Conservation (phyloP, 2,113 vertebrate species). For the Clarias macrocephalus region DNA sequence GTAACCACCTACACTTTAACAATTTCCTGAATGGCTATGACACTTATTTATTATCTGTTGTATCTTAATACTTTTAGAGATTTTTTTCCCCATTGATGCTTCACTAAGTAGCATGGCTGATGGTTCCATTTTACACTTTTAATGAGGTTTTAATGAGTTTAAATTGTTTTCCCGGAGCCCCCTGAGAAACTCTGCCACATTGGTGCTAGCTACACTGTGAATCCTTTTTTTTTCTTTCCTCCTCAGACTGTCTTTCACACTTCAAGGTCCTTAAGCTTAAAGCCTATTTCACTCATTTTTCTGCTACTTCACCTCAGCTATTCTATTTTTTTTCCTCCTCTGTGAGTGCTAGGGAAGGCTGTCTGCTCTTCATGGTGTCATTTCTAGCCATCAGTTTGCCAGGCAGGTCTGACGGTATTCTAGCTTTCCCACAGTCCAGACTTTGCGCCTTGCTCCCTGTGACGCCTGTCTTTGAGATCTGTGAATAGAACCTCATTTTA, state of each 20-base stretch:
- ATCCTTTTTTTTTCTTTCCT: constrained; percentile 68
- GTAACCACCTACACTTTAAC: constrained; percentile 89
- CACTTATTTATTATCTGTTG: constrained; percentile 98
- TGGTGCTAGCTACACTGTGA: constrained; percentile 99
- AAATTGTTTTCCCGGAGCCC: constrained; percentile 77
- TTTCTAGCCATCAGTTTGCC: not conserved
- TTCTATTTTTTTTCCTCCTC: constrained; percentile 42
- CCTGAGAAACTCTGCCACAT: constrained; percentile 80
- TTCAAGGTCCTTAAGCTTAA: constrained; percentile 44
- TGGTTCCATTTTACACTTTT: constrained; percentile 64
- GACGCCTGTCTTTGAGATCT: constrained; percentile 8
- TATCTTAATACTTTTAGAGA: constrained; percentile 77
- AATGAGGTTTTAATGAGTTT: constrained; percentile 69
- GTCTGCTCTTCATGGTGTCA: constrained; percentile 12
- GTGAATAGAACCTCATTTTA: constrained; percentile 12
- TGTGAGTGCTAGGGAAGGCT: not conserved
- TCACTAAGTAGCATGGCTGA: constrained; percentile 67
- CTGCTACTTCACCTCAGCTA: constrained; percentile 32
- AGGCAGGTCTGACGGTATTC: constrained; percentile 3
- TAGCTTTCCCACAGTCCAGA: not conserved
- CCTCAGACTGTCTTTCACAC: constrained; percentile 50
- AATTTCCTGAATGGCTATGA: constrained; percentile 76
- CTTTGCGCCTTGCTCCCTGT: not conserved
- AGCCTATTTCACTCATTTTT: constrained; percentile 27
- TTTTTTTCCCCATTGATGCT: constrained; percentile 62